A percentile compares a stretch with the other conserved stretches of the same genome.
Conservation (phyloP, 2,888 invertebrate species). For the Chironomus riparius region DNA sequence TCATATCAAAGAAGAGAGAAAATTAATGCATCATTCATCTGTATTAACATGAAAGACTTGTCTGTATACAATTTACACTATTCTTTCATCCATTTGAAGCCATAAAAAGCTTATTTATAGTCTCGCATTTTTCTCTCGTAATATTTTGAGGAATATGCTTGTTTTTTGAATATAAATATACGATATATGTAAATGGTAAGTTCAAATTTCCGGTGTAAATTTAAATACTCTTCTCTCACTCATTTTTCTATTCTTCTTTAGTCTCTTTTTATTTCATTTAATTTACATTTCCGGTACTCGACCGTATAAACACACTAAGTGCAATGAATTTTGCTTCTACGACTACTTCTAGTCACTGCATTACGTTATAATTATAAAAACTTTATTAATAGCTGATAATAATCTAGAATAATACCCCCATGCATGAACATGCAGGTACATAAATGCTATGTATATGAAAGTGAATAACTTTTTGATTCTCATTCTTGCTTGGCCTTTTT, state of each 20-base stretch:
- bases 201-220: conserved; percentile 27
- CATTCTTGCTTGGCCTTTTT: too few relatives aligned
- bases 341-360: too few relatives aligned
- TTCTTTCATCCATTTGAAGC: background rate
- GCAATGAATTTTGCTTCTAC: background rate
- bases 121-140: background rate
- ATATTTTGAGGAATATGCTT: background rate
- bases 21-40: background rate
- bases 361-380: background rate
- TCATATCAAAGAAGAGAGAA: background rate
- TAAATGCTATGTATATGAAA: too few relatives aligned
- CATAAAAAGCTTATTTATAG: background rate
- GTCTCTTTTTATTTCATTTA: background rate
- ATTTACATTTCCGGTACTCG: background rate
- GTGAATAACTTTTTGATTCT: too few relatives aligned
- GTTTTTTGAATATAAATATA: background rate
- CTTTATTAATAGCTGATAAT: background rate
- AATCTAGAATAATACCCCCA: background rate
- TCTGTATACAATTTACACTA: too few relatives aligned
- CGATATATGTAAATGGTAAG: conserved; percentile 26
- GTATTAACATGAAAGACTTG: too few relatives aligned
- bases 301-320: background rate
- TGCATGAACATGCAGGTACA: too few relatives aligned
- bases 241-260: background rate
- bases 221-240: conserved; percentile 23